Percentiles rank a stretch among this genome's conserved stretches.
phyloP scores from a whole-genome alignment of 2,113 vertebrate genomes.

The Eptatretus burgeri region DNA sequence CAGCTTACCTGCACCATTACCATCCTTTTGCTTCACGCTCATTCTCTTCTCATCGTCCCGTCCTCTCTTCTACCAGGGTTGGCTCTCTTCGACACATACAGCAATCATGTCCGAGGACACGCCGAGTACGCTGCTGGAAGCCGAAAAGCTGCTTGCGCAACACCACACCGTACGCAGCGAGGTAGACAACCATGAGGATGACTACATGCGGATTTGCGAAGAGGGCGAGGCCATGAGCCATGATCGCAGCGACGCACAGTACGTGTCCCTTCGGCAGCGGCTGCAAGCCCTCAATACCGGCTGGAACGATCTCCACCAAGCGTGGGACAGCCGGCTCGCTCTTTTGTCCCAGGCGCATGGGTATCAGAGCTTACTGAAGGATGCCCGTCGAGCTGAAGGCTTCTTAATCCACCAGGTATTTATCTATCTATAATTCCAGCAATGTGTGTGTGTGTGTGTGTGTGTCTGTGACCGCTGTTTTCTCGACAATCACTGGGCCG shows the following conservation, averaged over 20 bases:
- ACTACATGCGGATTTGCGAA: slow-evolving; percentile 41
- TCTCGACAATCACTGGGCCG: too few relatives aligned
- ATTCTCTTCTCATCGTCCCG: too few relatives aligned
- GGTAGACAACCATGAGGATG: slow-evolving; percentile 46
- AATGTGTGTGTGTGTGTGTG: too few relatives aligned
- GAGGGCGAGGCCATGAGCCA: slow-evolving; percentile 47
- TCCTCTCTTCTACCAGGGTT: slow-evolving; percentile 16
- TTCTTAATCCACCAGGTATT: slow-evolving; percentile 63
- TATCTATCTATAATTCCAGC: too few relatives aligned
- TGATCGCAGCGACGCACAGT: slow-evolving; percentile 46
- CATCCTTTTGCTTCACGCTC: too few relatives aligned
- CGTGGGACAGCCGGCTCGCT: slow-evolving; percentile 67
- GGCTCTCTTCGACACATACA: slow-evolving; percentile 53
- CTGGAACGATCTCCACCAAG: slow-evolving; percentile 54
- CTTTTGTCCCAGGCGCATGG: slow-evolving; percentile 47
- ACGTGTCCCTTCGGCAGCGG: slow-evolving; percentile 49
- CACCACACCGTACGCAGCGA: slow-evolving; percentile 36
- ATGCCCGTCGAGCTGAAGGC: slow-evolving; percentile 54
- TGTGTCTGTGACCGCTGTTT: too few relatives aligned
- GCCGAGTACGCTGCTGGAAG: slow-evolving; percentile 42
- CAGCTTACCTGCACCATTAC: too few relatives aligned
- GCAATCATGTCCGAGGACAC: slow-evolving; percentile 58
- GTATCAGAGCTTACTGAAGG: slow-evolving; percentile 56
- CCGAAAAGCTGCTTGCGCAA: slow-evolving; percentile 40
- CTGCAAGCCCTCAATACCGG: slow-evolving; percentile 53